Evolutionary conservation across 2,113 vertebrate species (phyloP).

Genomic region (Amphilophus citrinellus): DNA sequence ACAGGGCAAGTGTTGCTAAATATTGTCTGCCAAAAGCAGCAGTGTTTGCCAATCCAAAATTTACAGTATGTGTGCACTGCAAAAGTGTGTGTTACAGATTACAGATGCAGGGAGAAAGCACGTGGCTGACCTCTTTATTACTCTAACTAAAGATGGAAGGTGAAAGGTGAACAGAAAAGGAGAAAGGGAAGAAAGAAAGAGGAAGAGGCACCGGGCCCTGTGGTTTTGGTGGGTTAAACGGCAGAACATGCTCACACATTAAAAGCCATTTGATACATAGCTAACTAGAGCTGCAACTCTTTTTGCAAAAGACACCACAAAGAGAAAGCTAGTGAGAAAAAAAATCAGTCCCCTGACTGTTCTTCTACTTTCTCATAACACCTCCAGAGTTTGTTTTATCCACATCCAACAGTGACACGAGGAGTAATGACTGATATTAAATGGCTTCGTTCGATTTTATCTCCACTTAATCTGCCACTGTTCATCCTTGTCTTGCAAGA

Average conservation of each 20-base stretch:
- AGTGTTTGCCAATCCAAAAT: constrained; percentile 47
- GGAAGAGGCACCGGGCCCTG: constrained; percentile 42
- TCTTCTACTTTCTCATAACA: constrained; percentile 29
- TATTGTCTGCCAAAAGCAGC: constrained; percentile 53
- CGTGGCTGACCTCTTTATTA: constrained; percentile 9
- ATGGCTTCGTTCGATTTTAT: constrained; percentile 19
- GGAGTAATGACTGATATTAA: constrained; percentile 10
- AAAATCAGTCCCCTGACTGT: constrained; percentile 12
- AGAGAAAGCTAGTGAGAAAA: constrained; percentile 36
- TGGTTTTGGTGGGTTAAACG: constrained; percentile 75
- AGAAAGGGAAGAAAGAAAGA: constrained; percentile 25
- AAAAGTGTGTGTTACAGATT: constrained; percentile 23
- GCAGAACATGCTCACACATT: constrained; percentile 81
- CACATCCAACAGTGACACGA: constrained; percentile 23
- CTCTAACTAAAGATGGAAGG: constrained; percentile 22
- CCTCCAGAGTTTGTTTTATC: constrained; percentile 44
- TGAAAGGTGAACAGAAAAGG: constrained; percentile 30
- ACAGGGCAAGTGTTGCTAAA: constrained; percentile 67
- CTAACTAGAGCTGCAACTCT: constrained; percentile 55
- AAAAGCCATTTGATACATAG: constrained; percentile 70
- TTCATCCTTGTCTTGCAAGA: constrained; percentile 36
- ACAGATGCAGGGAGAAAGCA: constrained; percentile 16
- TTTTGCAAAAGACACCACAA: constrained; percentile 61
- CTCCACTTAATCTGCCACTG: background rate
- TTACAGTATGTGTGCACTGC: background rate